phyloP scores from a whole-genome alignment of 2,888 invertebrate species.

The Protonemura montana region DNA sequence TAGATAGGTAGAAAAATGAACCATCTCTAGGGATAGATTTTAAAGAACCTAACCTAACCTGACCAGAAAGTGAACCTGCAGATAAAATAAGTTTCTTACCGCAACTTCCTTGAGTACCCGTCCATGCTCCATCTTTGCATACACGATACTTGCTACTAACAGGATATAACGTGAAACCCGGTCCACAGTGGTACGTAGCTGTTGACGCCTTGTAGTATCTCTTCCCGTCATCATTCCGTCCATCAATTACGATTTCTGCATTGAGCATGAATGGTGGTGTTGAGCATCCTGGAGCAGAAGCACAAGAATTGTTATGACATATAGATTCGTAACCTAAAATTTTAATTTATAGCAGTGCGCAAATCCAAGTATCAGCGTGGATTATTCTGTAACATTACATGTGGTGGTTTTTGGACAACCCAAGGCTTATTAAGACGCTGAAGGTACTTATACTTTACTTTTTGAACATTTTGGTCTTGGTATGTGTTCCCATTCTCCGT shows the following conservation, averaged over 20 bases:
- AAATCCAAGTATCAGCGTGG: no score
- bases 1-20: no score
- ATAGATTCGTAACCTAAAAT: no score
- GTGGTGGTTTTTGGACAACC: no score
- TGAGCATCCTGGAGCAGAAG: constrained; percentile 53
- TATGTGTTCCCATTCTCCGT: constrained; percentile 56
- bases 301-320: no score
- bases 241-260: constrained; percentile 55
- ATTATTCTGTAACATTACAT: no score
- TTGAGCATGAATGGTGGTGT: constrained; percentile 56
- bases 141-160: constrained; percentile 56
- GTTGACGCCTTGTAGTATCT: constrained; percentile 56
- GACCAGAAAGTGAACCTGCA: no score
- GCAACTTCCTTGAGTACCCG: constrained; percentile 57
- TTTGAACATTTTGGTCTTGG: constrained; percentile 53
- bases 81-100: constrained; percentile 49
- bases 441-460: constrained; percentile 41
- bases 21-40: no score
- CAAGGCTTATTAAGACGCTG: no score
- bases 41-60: no score
- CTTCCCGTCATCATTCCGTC: constrained; percentile 52
- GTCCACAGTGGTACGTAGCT: constrained; percentile 56
- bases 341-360: no score
- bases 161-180: constrained; percentile 56
- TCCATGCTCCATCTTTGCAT: constrained; percentile 59